phyloP scores from a whole-genome alignment of 2,888 invertebrate species.

The Lasioglossum leucozonium region DNA sequence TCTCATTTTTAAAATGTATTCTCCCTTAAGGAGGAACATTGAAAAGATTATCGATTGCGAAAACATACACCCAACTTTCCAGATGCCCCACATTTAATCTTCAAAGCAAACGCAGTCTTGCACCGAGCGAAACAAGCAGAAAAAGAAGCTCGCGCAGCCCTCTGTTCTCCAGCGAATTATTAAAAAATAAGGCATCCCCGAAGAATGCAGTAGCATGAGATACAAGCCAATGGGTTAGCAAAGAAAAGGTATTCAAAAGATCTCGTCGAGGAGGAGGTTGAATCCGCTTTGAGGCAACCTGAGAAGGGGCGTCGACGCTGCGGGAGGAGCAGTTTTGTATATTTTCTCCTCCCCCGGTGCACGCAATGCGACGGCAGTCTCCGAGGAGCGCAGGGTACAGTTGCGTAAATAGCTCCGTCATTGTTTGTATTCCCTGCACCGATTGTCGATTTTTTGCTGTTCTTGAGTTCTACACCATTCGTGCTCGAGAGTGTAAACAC shows the following conservation, averaged over 20 bases:
- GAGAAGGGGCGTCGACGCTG: not conserved
- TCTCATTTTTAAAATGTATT: not conserved
- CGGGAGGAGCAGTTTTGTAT: not conserved
- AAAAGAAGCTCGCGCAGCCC: not conserved
- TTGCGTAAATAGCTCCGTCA: not conserved
- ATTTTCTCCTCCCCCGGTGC: not conserved
- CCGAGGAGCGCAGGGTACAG: not conserved
- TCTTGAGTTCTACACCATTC: constrained; percentile 9
- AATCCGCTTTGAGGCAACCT: not conserved
- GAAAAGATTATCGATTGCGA: not conserved
- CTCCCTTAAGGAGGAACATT: not conserved
- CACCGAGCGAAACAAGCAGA: not conserved
- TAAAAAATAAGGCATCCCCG: not conserved
- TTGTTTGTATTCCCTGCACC: not conserved
- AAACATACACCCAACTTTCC: not conserved
- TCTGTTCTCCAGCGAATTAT: not conserved
- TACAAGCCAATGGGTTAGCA: not conserved
- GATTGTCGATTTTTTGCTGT: not conserved
- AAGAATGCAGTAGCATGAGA: not conserved
- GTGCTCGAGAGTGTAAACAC: constrained; percentile 8
- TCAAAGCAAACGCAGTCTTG: not conserved
- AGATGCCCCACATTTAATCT: not conserved
- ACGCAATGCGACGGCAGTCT: not conserved
- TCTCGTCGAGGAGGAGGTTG: not conserved
- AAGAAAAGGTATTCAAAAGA: not conserved